Evolutionary conservation across 64 coral and sea anemone species (phyloP).

Genomic region (Montipora cactus): DNA sequence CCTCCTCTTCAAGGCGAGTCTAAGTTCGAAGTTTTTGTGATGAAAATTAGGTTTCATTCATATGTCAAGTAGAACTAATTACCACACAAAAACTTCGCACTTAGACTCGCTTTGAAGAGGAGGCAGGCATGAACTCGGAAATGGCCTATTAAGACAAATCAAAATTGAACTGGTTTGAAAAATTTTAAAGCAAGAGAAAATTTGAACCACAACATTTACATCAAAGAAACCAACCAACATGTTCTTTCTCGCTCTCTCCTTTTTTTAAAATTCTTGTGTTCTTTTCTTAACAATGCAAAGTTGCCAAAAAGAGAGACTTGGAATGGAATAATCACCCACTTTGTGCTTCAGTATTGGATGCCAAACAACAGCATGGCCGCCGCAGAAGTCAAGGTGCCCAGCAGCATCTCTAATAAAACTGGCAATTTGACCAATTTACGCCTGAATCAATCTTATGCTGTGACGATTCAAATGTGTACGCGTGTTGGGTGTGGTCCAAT

Average conservation of each 20-base stretch:
- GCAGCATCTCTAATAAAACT: neutral
- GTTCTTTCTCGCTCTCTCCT: neutral
- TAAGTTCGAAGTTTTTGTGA: too few species aligned
- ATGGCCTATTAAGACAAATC: too few species aligned
- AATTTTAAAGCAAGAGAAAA: too few species aligned
- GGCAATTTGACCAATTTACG: neutral
- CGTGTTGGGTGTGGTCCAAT: slow-evolving; percentile 27
- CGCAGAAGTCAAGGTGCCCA: neutral
- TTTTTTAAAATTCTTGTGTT: neutral
- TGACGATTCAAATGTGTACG: neutral
- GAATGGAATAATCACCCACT: slow-evolving; percentile 18
- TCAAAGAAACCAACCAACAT: too few species aligned
- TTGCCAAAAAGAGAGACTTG: slow-evolving; percentile 9
- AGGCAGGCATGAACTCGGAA: too few species aligned
- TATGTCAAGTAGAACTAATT: too few species aligned
- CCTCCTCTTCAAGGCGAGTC: too few species aligned
- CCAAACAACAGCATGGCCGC: neutral
- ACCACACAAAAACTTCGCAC: too few species aligned
- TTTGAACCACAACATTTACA: too few species aligned
- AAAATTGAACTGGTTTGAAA: too few species aligned
- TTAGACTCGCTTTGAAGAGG: too few species aligned
- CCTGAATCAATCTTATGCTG: neutral
- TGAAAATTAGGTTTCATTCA: too few species aligned
- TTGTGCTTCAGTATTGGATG: neutral
- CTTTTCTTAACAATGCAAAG: neutral